Evolutionary conservation across 2,113 vertebrate species (phyloP).

Genomic region (Nymphicus hollandicus): DNA sequence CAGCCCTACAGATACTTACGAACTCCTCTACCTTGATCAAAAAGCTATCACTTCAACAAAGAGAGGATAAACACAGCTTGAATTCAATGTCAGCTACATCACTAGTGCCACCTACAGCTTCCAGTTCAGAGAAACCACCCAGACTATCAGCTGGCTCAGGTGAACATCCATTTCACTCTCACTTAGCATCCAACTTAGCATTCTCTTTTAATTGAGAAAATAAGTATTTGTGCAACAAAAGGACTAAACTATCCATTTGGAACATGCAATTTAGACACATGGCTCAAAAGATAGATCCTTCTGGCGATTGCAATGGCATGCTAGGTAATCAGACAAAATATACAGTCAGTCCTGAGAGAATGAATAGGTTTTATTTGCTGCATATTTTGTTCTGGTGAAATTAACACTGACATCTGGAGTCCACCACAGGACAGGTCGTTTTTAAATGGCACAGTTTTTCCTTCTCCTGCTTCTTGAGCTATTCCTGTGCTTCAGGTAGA

Average conservation of each 20-base stretch:
- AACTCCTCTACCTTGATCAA: background rate
- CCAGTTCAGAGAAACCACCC: background rate
- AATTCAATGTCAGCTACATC: background rate
- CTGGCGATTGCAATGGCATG: background rate
- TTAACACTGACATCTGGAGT: background rate
- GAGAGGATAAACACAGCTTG: background rate
- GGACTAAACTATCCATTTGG: background rate
- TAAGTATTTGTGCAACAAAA: background rate
- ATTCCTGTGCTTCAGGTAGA: background rate
- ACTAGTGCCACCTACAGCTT: slow-evolving; percentile 18
- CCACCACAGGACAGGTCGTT: background rate
- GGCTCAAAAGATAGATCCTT: background rate
- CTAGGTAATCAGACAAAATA: background rate
- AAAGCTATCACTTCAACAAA: background rate
- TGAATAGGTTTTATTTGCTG: background rate
- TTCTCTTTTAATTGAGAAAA: background rate
- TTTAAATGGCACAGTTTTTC: background rate
- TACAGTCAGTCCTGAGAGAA: background rate
- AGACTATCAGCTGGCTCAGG: background rate
- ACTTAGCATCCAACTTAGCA: background rate
- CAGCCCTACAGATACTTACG: background rate
- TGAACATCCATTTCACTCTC: background rate
- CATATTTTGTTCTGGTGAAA: background rate
- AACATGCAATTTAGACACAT: background rate
- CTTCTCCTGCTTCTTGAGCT: background rate